A percentile compares a stretch with the other conserved stretches of the same genome.
phyloP scores from a whole-genome alignment of 2,113 vertebrate species.

The Hypomesus transpacificus region DNA sequence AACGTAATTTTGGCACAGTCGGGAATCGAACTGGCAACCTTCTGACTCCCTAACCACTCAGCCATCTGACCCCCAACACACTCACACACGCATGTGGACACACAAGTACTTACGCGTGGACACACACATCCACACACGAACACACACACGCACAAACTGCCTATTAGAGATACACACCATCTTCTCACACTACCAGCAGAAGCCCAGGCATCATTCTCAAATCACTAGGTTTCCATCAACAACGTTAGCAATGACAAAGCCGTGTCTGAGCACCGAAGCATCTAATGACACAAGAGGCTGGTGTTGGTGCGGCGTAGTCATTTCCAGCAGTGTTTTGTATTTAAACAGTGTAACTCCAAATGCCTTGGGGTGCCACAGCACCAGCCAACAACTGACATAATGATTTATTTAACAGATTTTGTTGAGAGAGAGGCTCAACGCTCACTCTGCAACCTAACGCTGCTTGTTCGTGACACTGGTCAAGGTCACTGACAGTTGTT shows the following conservation, averaged over 20 bases:
- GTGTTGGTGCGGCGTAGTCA: no score
- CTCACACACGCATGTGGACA: background rate
- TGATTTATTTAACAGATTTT: constrained; percentile 29
- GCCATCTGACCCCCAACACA: no score
- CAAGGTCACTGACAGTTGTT: constrained; percentile 23
- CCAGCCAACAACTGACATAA: constrained; percentile 12
- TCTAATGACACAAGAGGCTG: no score
- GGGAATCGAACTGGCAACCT: no score
- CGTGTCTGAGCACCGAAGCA: no score
- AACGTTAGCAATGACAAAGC: no score
- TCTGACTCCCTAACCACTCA: no score
- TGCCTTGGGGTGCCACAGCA: constrained; percentile 13
- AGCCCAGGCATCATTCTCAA: no score
- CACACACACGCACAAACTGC: background rate
- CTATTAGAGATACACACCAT: background rate
- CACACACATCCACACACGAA: background rate
- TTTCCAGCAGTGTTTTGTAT: background rate
- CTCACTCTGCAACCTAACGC: constrained; percentile 25
- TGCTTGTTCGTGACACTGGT: constrained; percentile 9
- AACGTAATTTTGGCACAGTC: no score
- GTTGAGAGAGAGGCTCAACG: constrained; percentile 14
- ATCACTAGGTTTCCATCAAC: no score
- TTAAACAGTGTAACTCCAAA: background rate
- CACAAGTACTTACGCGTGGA: background rate
- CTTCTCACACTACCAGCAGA: background rate